phyloP scores from a whole-genome alignment of 2,888 invertebrate species.

The Temnothorax rugatulus region DNA sequence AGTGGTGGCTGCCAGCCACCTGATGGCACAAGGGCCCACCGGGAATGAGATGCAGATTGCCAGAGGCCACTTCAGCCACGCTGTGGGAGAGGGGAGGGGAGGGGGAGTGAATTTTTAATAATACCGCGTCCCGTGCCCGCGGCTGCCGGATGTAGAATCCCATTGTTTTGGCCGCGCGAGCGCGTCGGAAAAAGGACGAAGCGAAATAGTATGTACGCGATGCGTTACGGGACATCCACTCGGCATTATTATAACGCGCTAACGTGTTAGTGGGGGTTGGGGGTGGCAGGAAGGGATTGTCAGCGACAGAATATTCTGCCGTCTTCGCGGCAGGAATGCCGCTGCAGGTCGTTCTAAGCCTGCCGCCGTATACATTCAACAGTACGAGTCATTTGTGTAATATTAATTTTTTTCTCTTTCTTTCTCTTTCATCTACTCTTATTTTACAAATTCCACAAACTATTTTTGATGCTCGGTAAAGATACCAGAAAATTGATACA shows the following conservation, averaged over 20 bases:
- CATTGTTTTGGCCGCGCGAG: conserved; percentile 81
- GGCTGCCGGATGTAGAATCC: conserved; percentile 75
- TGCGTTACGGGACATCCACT: conserved; percentile 70
- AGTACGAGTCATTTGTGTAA: not conserved
- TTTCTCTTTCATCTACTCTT: not conserved
- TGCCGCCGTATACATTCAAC: not conserved
- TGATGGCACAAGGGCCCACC: conserved; percentile 79
- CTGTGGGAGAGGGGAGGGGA: conserved; percentile 60
- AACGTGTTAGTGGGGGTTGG: conserved; percentile 43
- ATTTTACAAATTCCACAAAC: not conserved
- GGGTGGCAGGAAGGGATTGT: conserved; percentile 68
- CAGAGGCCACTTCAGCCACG: conserved; percentile 85
- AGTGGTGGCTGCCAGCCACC: conserved; percentile 70
- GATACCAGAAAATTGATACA: not conserved
- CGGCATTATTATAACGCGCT: conserved; percentile 79
- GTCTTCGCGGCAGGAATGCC: conserved; percentile 32
- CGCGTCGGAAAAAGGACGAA: conserved; percentile 62
- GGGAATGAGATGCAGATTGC: conserved; percentile 86
- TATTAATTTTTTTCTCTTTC: conserved; percentile 25
- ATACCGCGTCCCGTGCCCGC: conserved; percentile 82
- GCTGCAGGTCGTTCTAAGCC: conserved; percentile 9
- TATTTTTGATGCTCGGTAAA: not conserved
- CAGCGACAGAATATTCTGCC: conserved; percentile 69
- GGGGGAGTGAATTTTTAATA: conserved; percentile 85
- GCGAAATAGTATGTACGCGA: conserved; percentile 44